Conservation (phyloP, 2,888 invertebrate species). For the Leptopterna dolabrata region DNA sequence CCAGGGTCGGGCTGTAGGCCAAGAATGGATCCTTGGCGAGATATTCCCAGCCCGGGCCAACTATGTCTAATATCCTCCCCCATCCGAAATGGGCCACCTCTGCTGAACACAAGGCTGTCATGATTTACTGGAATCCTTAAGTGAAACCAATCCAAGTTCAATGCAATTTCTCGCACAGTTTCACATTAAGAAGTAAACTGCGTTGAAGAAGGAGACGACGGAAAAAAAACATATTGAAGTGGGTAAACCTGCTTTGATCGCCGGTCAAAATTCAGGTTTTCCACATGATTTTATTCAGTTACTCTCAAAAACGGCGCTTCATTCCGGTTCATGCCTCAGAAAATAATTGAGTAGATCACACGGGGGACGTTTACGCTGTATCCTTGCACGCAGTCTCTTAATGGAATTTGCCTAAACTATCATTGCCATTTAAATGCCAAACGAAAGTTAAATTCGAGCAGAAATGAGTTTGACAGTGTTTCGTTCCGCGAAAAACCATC, state of each 20-base stretch:
- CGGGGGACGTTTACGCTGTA: too few relatives aligned
- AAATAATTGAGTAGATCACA: too few relatives aligned
- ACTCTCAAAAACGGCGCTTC: not conserved
- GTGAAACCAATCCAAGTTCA: conserved; percentile 27
- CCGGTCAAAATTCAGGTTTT: conserved; percentile 6
- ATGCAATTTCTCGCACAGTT: conserved; percentile 29
- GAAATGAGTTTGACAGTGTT: too few relatives aligned
- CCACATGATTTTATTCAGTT: conserved; percentile 15
- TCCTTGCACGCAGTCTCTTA: too few relatives aligned
- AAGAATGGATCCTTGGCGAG: not conserved
- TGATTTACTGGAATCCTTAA: conserved; percentile 22
- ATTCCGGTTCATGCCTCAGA: not conserved
- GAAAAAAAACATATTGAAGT: not conserved
- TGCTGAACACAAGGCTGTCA: conserved; percentile 11
- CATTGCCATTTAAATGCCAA: too few relatives aligned
- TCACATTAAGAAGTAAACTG: conserved; percentile 9
- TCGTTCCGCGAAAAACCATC: too few relatives aligned
- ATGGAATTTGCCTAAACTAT: too few relatives aligned
- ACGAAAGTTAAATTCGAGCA: too few relatives aligned
- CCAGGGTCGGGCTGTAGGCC: not conserved
- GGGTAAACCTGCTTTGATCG: not conserved
- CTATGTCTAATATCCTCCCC: conserved; percentile 19
- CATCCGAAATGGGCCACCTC: not conserved
- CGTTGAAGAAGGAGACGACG: not conserved
- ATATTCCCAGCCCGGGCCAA: not conserved